These are phyloP conservation scores for Polypterus bichir DNA, from an alignment of 2,113 vertebrate species.

Conservation along the genomic window DNA sequence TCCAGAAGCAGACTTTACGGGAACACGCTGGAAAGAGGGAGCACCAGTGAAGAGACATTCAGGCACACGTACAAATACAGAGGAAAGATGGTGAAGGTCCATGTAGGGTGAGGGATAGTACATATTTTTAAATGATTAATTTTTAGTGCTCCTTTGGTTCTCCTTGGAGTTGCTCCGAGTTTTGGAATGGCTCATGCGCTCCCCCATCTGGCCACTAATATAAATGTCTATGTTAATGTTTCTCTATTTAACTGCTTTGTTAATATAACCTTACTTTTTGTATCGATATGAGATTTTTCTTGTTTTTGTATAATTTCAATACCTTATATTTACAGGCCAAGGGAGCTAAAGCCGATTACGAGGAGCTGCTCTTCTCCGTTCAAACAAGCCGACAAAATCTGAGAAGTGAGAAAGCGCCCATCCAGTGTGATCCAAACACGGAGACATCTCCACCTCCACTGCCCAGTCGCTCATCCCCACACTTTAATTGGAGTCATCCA, in stretches of 20 bases:
- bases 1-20: too few species aligned
- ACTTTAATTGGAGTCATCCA: not conserved
- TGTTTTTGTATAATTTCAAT: slow-evolving; percentile 1
- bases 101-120: too few species aligned
- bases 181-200: not conserved
- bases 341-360: slow-evolving; percentile 23
- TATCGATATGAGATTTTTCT: not conserved
- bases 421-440: not conserved
- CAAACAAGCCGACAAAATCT: slow-evolving; percentile 9
- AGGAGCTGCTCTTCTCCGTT: slow-evolving; percentile 29
- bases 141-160: too few species aligned
- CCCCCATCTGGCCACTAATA: not conserved
- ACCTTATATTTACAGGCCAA: slow-evolving; percentile 16
- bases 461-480: slow-evolving; percentile 9
- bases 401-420: not conserved
- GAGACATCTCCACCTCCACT: slow-evolving; percentile 25
- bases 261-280: too few species aligned
- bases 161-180: not conserved
- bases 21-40: too few species aligned
- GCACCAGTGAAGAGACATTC: too few species aligned
- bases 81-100: too few species aligned
- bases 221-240: not conserved
- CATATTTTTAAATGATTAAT: too few species aligned
- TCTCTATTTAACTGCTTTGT: not conserved
- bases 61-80: too few species aligned